phyloP scores from a whole-genome alignment of 2,888 invertebrate species.

The Zootermopsis nevadensis region DNA sequence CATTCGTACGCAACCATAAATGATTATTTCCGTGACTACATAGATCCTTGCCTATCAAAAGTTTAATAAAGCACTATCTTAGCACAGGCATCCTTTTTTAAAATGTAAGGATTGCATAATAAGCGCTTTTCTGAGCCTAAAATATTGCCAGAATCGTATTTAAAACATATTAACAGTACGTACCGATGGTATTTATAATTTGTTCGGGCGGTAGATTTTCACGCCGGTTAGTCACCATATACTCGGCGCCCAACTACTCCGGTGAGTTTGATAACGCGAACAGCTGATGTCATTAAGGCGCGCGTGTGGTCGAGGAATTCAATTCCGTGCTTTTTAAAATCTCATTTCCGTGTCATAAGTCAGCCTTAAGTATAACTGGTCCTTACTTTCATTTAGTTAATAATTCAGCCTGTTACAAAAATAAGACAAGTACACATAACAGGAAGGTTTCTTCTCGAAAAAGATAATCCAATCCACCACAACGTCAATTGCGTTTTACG shows the following conservation, averaged over 20 bases:
- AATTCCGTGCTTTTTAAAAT: background rate
- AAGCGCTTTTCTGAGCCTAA: too few species aligned
- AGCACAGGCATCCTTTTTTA: too few species aligned
- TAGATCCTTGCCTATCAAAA: too few species aligned
- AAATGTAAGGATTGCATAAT: too few species aligned
- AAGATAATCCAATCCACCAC: background rate
- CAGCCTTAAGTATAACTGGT: background rate
- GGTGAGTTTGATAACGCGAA: constrained; percentile 41
- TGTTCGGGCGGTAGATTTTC: constrained; percentile 52
- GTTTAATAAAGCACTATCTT: too few species aligned
- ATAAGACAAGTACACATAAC: constrained; percentile 20
- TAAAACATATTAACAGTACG: too few species aligned
- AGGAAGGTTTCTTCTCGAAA: background rate
- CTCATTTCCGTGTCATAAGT: background rate
- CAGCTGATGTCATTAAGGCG: constrained; percentile 41
- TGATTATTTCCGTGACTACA: too few species aligned
- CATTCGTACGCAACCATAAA: too few species aligned
- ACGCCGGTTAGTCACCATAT: constrained; percentile 52
- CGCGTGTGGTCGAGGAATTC: background rate
- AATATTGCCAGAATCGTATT: too few species aligned
- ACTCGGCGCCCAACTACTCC: constrained; percentile 47
- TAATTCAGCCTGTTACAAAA: constrained; percentile 17
- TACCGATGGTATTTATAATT: too few species aligned
- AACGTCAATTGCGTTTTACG: background rate
- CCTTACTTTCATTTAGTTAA: background rate